Base-by-base conservation (phyloP, 2,797 vertebrate genomes). In the Synanceia verrucosa region DNA sequence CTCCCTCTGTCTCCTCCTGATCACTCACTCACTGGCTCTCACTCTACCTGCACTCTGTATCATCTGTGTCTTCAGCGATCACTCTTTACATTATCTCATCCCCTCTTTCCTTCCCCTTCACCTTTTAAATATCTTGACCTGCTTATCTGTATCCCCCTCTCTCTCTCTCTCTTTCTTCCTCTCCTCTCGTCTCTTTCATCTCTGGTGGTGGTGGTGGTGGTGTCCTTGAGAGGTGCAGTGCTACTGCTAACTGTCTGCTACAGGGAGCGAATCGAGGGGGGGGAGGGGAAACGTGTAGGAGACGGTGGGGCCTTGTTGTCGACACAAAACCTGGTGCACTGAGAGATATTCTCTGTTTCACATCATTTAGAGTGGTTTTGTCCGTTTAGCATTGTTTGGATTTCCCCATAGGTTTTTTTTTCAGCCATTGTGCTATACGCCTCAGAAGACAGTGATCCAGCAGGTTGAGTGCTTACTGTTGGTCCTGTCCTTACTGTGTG, bases 221-320 rank as follows among this genome's bases (percentile, higher is more conserved):
- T 91, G 91, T 90, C 89, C 91, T 92, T 92, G 90, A 92, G 87
- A 91, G 86, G 85, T 89, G 74, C 84, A 84, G 77, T 78, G 85
- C 81, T 85, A 76, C 56, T 78, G 88, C 89, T 89, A 89, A 84
- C 82, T 60, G 73, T 70, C 82, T 88, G 86, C 84, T 87, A 82
- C 70, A 81, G 73, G 65, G 85, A 86, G 85, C 63, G 73, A 57
- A 74, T 60, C 4, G 65, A 72, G 76, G 85, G 44, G 47, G 87
- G 47, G 87, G 84, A 80, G 79, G 85, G 88, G 81, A 76, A 79
- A 84, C 81, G 86, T 90, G 83, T 85, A 72, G 78, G 80, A 82
- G 85, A 82, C 18, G 10, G 51, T 37, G 60, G 48, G 73, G 78
- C 66, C 76, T 63, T 44, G 57, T 65, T 78, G 70, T 69, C 44